These are phyloP conservation scores for Sebastes minor DNA, from an alignment of 2,797 vertebrate genomes.

Conservation along the genomic window DNA sequence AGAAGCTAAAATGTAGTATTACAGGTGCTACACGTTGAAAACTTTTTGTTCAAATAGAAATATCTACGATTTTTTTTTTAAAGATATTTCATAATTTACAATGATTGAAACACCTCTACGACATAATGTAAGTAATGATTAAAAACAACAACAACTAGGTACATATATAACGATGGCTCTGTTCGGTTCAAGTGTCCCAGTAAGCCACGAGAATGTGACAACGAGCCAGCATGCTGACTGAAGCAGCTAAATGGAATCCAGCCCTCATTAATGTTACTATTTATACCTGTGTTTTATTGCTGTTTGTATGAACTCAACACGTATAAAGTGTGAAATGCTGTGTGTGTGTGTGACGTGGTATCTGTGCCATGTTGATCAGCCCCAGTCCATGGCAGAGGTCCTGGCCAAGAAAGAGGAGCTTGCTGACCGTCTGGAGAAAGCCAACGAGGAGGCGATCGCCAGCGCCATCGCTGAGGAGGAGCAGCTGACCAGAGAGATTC, in stretches of 20 bases:
- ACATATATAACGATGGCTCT: background rate
- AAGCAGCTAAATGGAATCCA: background rate
- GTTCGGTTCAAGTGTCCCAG: background rate
- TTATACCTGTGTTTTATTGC: background rate
- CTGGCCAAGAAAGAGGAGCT: constrained; percentile 98
- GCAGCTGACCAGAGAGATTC: constrained; percentile 95
- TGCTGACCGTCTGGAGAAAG: constrained; percentile 95
- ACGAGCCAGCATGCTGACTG: background rate
- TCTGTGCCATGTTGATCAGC: constrained; percentile 74
- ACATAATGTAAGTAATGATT: background rate
- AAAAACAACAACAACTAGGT: background rate
- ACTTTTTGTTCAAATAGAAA: background rate
- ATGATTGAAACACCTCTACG: background rate
- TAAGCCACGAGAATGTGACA: background rate
- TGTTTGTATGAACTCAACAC: constrained; percentile 20
- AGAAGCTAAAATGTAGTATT: background rate
- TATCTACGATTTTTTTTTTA: background rate
- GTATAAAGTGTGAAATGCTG: constrained; percentile 9
- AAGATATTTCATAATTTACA: background rate
- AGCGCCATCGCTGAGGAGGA: constrained; percentile 99
- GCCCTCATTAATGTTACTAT: background rate
- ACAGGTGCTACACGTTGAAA: background rate
- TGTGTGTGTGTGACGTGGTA: constrained; percentile 37
- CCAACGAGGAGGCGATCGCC: constrained; percentile 99
- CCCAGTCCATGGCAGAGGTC: constrained; percentile 97